phyloP scores from a whole-genome alignment of 2,797 vertebrate species.

The Pangasius larnaudii region DNA sequence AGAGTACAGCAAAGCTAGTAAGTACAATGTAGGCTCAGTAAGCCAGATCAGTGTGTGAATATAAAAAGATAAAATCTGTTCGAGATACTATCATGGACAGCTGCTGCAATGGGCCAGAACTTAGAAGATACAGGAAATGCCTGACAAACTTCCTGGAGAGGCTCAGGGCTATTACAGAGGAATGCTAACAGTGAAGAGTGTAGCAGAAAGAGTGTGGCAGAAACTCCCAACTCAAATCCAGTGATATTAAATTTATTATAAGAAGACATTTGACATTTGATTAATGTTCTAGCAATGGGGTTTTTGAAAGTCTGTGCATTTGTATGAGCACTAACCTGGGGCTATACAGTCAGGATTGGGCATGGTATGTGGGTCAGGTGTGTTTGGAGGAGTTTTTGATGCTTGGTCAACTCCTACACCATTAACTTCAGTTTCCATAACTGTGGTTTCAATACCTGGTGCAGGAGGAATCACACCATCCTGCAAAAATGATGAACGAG shows the following conservation, averaged over 20 bases:
- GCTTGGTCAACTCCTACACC: constrained; percentile 66
- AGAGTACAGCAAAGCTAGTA: neutral
- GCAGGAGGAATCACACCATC: constrained; percentile 54
- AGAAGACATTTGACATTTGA: neutral
- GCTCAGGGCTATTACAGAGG: constrained; percentile 45
- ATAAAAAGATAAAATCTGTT: constrained; percentile 55
- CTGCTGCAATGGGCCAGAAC: constrained; percentile 26
- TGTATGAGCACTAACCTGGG: constrained; percentile 78
- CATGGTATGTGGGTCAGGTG: constrained; percentile 72
- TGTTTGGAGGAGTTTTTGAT: constrained; percentile 76
- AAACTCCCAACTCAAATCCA: neutral
- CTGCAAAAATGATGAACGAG: constrained; percentile 59
- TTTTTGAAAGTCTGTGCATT: constrained; percentile 11
- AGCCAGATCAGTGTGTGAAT: constrained; percentile 59
- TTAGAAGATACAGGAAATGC: constrained; percentile 69
- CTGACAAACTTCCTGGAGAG: constrained; percentile 59
- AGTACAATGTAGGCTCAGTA: constrained; percentile 51
- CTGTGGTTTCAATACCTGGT: constrained; percentile 70
- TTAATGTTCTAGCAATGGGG: neutral
- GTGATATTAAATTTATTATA: neutral
- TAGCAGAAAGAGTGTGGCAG: neutral
- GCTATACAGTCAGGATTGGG: constrained; percentile 86
- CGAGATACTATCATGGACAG: constrained; percentile 66
- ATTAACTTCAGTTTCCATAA: constrained; percentile 63
- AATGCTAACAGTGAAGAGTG: constrained; percentile 37